These are phyloP conservation scores for Platysternon megacephalum DNA, from an alignment of 2,113 vertebrate genomes.

Conservation along the genomic window DNA sequence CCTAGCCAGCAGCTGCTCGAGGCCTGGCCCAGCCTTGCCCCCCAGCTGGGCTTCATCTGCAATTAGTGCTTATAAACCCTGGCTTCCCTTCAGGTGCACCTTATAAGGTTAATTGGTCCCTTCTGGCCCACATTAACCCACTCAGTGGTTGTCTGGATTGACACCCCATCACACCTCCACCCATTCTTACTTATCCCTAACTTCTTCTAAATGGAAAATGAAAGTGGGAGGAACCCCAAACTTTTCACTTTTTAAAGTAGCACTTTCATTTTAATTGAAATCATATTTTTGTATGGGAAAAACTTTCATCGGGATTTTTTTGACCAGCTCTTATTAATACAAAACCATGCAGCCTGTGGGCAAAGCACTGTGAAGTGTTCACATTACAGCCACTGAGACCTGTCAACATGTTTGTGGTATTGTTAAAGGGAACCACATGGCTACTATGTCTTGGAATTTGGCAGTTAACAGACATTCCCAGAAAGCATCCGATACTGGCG, in stretches of 20 bases:
- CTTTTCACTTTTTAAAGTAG: not conserved
- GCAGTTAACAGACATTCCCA: conserved; percentile 36
- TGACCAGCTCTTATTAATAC: not conserved
- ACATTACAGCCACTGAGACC: not conserved
- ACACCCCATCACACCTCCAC: not conserved
- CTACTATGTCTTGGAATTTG: not conserved
- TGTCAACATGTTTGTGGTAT: not conserved
- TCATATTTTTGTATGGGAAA: not conserved
- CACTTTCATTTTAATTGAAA: not conserved
- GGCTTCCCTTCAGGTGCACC: not conserved
- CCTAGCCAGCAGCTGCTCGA: not conserved
- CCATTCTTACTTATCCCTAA: not conserved
- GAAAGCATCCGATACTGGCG: not conserved
- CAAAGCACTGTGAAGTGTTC: conserved; percentile 25
- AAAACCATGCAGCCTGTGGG: not conserved
- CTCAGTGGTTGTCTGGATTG: not conserved
- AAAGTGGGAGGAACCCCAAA: not conserved
- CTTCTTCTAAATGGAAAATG: not conserved
- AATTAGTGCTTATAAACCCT: not conserved
- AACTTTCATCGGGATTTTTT: not conserved
- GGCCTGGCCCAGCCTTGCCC: no score
- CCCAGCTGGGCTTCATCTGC: not conserved
- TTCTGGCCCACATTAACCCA: not conserved
- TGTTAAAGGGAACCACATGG: not conserved
- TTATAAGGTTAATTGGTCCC: not conserved